These are phyloP conservation scores for Eilema depressum DNA, from an alignment of 2,888 invertebrate genomes.

Conservation along the genomic window DNA sequence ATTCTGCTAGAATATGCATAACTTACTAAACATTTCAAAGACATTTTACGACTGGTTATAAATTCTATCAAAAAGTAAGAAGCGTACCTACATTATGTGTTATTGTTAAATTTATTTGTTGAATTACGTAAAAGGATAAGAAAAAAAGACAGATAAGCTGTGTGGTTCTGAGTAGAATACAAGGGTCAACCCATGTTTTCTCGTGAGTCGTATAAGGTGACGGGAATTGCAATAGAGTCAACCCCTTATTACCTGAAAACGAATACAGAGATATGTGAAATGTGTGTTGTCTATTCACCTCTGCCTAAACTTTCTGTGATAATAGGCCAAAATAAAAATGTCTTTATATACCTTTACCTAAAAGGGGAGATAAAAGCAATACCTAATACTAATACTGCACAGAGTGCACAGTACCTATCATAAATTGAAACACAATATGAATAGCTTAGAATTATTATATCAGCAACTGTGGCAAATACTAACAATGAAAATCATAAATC, in stretches of 20 bases:
- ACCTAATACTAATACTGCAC: not conserved
- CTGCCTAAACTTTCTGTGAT: not conserved
- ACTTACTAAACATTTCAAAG: too few relatives aligned
- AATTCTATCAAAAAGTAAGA: not conserved
- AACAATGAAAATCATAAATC: slow-evolving; percentile 16
- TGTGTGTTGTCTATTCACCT: not conserved
- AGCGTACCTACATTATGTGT: too few relatives aligned
- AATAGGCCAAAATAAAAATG: not conserved
- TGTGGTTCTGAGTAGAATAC: too few relatives aligned
- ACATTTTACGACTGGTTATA: too few relatives aligned
- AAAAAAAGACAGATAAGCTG: too few relatives aligned
- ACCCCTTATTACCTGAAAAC: not conserved
- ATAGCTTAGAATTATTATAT: not conserved
- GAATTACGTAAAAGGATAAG: too few relatives aligned
- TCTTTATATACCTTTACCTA: too few relatives aligned
- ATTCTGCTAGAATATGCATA: not conserved
- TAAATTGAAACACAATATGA: slow-evolving; percentile 3
- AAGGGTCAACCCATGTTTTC: too few relatives aligned
- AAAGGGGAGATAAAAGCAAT: not conserved
- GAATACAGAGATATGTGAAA: not conserved
- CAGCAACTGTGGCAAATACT: slow-evolving; percentile 13
- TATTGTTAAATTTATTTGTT: too few relatives aligned
- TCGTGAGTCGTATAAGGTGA: too few relatives aligned
- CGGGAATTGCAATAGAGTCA: too few relatives aligned
- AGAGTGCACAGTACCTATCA: too few relatives aligned